Percentiles rank a stretch among this genome's conserved stretches.
Conservation (phyloP, 1,140 invertebrate genomes). For the Neodiprion fabricii region DNA sequence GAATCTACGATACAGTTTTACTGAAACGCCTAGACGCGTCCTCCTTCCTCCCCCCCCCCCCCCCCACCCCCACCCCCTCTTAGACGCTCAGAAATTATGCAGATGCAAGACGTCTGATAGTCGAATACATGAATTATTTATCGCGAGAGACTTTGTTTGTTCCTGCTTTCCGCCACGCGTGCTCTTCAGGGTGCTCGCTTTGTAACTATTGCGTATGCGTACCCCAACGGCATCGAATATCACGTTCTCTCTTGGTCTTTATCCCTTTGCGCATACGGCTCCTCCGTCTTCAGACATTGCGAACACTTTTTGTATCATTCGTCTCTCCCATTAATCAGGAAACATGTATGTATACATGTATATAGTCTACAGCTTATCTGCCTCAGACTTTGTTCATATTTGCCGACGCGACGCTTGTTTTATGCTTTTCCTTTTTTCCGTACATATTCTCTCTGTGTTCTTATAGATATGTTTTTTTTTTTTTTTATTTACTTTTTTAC, state of each 20-base stretch:
- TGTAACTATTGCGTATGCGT: not conserved
- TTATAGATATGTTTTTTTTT: not conserved
- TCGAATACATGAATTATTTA: not conserved
- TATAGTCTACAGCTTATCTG: constrained; percentile 1
- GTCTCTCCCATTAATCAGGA: not conserved
- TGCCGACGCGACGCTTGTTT: constrained; percentile 2
- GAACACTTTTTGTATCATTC: constrained; percentile 4
- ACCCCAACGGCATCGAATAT: not conserved
- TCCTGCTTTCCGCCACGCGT: not conserved
- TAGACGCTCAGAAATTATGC: too few species aligned
- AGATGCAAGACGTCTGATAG: too few species aligned
- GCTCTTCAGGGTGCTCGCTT: too few species aligned
- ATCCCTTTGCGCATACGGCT: too few species aligned
- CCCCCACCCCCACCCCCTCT: too few species aligned
- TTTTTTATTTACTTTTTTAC: not conserved
- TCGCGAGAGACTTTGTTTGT: not conserved
- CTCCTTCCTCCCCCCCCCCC: too few species aligned
- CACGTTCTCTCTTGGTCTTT: not conserved
- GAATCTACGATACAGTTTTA: too few species aligned
- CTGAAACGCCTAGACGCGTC: too few species aligned
- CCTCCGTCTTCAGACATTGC: not conserved
- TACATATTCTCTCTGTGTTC: not conserved
- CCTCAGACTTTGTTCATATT: not conserved
- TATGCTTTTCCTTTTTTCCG: not conserved
- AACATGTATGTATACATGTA: not conserved